Base-by-base conservation (phyloP, 2,113 vertebrate species). In the Lucifuga dentata region DNA sequence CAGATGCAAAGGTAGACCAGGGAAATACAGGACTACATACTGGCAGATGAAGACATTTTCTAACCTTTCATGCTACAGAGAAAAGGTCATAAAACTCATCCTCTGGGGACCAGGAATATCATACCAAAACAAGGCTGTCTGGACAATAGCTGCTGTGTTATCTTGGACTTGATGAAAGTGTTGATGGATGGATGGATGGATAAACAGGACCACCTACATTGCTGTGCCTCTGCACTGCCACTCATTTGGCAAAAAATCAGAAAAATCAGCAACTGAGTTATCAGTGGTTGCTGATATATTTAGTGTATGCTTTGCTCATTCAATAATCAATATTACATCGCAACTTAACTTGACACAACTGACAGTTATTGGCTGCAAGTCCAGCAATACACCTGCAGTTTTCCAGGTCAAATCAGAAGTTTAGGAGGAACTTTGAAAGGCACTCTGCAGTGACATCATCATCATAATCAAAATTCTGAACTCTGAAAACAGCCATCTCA, bases 401-500 rank as follows among this genome's bases (percentile, higher is more conserved):
- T 19, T 19, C 9, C 8, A 19, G 9, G 43, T 24, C 23, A 57
- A 61, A 32, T 23, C 38, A 52, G 19, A 71, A 68, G 41, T 58
- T 60, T 15, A 32, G 29, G 29, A 21, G 10, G 15, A 53, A 62
- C 45, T 61, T 49, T 43, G 35, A 10, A 21, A 63, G 19, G 9
- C 13, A 1, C 9, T 44, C 40, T 35, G 20, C 7, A 6, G 48
- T 44, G 43, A 24, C 32, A 29, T 52, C 7, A 32, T 61, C 68
- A 46, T 50, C 24, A 48, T 33, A 57, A 43, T 26, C 46, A 68
- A 33, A 43, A 49, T 46, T 8, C 17, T 40, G 11, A 66, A 65
- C 12, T 19, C 33, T 50, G 15, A 35, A 58, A 58, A n/a, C 13
- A 46, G 7, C 39, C 9, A 51, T 35, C 63, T 24, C 17, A 15